A percentile compares a stretch with the other conserved stretches of the same genome.
Evolutionary conservation across 2,888 invertebrate genomes (phyloP).

Genomic region (Eudasyphora cyanicolor): DNA sequence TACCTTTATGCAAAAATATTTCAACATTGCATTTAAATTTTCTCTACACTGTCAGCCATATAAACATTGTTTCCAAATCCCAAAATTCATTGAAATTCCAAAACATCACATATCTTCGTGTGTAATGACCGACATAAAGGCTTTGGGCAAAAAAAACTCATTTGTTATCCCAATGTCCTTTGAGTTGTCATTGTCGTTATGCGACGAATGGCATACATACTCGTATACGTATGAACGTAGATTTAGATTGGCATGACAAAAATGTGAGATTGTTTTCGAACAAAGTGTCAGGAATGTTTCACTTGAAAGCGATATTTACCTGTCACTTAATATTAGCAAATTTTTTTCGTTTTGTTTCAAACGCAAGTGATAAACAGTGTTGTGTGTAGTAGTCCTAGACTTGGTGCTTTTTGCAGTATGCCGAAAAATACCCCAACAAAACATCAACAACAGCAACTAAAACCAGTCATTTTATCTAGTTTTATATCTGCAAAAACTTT

Average conservation of each 20-base stretch:
- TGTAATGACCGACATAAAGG: not conserved
- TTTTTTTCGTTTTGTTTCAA: slow-evolving; percentile 7
- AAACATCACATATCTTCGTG: not conserved
- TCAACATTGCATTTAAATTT: too few species aligned
- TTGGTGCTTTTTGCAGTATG: slow-evolving; percentile 18
- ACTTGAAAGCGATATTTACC: slow-evolving; percentile 42
- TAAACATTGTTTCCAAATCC: not conserved
- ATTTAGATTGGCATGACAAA: slow-evolving; percentile 2
- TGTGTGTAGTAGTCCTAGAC: slow-evolving; percentile 23
- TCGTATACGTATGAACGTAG: not conserved
- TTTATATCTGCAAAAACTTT: slow-evolving; percentile 31
- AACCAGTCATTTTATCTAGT: slow-evolving; percentile 27
- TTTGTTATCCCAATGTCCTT: slow-evolving; percentile 20
- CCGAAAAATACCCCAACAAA: not conserved
- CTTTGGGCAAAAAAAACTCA: not conserved
- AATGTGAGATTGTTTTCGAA: slow-evolving; percentile 6
- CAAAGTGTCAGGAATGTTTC: slow-evolving; percentile 38
- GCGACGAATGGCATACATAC: not conserved
- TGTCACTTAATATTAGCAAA: slow-evolving; percentile 44
- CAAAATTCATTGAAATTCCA: not conserved
- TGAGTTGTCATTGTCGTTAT: not conserved
- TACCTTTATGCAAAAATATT: too few species aligned
- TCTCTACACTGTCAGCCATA: too few species aligned
- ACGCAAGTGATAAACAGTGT: not conserved
- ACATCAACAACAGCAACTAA: slow-evolving; percentile 1